Conservation (phyloP, 2,113 vertebrate species). For the Sinocyclocheilus anshuiensis region DNA sequence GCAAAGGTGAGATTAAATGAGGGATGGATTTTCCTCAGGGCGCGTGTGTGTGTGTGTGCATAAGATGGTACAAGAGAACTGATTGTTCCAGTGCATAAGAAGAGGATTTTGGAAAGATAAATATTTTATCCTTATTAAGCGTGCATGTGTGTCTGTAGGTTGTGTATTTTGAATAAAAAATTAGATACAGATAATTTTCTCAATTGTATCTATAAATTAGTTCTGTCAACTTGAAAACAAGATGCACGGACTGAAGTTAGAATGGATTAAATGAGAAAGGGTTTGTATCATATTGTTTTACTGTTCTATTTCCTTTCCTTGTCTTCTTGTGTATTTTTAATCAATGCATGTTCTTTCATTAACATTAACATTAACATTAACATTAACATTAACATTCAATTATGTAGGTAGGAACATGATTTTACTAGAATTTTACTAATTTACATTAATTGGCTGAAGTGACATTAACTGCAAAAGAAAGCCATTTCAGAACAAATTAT, state of each 20-base stretch:
- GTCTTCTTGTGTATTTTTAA: not conserved
- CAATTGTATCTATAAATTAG: not conserved
- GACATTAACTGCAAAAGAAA: not conserved
- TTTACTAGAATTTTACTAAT: too few species aligned
- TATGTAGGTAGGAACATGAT: not conserved
- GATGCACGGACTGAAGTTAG: not conserved
- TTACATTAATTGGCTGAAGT: not conserved
- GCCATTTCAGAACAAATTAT: not conserved
- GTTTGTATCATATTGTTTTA: not conserved
- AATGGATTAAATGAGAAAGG: not conserved
- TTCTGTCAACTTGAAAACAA: not conserved
- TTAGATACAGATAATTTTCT: not conserved
- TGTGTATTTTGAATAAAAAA: not conserved
- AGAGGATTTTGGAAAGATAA: not conserved
- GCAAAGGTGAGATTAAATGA: not conserved
- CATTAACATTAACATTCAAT: too few species aligned
- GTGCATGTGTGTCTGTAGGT: not conserved
- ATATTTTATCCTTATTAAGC: not conserved
- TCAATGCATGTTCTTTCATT: not conserved
- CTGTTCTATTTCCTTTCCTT: not conserved
- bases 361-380: too few species aligned
- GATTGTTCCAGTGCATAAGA: not conserved
- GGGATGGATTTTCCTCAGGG: not conserved
- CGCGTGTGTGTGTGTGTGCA: not conserved
- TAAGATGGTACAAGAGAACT: not conserved